These are phyloP conservation scores for Lutraria rhynchaena DNA, from an alignment of 1,140 invertebrate genomes.

Conservation along the genomic window DNA sequence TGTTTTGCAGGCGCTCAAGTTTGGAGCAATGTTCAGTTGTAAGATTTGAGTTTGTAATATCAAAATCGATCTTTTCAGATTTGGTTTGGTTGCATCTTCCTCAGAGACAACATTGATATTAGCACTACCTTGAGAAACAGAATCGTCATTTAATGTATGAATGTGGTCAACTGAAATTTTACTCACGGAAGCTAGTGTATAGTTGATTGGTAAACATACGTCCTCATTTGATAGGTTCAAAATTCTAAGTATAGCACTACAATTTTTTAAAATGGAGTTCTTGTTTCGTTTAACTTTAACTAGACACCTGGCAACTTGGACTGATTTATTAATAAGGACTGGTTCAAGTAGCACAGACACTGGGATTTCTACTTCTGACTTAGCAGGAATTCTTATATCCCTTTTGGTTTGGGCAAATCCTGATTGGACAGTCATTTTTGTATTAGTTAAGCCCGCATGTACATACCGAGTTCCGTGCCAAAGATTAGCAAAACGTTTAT, in stretches of 20 bases:
- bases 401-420: slow-evolving; percentile 36
- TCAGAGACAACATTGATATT: too few relatives aligned
- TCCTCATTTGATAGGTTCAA: slow-evolving; percentile 30
- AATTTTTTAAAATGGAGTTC: neutral
- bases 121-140: slow-evolving; percentile 21
- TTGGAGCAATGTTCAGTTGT: slow-evolving; percentile 13
- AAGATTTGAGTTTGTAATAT: slow-evolving; percentile 47
- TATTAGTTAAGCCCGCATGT: neutral
- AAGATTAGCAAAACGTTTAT: too few relatives aligned
- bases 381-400: neutral
- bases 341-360: slow-evolving; percentile 30
- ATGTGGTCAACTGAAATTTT: too few relatives aligned
- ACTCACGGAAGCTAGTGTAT: slow-evolving; percentile 30
- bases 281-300: slow-evolving; percentile 1
- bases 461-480: neutral
- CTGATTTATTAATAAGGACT: too few relatives aligned
- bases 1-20: slow-evolving; percentile 31
- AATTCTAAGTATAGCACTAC: slow-evolving; percentile 5
- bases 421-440: neutral
- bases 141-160: too few relatives aligned
- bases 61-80: neutral
- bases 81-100: neutral
- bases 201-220: slow-evolving; percentile 27
- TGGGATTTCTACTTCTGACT: slow-evolving; percentile 22
- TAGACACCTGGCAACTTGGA: too few relatives aligned